Evolutionary conservation across 2,797 vertebrate genomes (phyloP).

Genomic region (Argyrosomus regius): DNA sequence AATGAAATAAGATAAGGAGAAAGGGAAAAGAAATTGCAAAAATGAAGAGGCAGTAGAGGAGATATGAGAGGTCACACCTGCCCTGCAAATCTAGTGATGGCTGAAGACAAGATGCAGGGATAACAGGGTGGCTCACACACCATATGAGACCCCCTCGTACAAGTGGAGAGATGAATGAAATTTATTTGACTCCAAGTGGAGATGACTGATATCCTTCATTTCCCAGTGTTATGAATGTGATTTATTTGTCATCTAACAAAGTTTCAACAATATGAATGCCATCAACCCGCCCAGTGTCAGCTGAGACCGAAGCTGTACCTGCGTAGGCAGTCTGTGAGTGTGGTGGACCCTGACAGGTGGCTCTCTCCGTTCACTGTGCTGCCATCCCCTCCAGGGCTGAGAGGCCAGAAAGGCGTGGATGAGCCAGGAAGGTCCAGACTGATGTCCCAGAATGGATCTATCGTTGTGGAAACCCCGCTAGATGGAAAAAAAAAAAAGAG

Average conservation of each 20-base stretch:
- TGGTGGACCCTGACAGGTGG: conserved; percentile 94
- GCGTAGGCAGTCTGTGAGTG: conserved; percentile 97
- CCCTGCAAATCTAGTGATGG: conserved; percentile 59
- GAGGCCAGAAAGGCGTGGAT: conserved; percentile 97
- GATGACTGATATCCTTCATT: conserved; percentile 13
- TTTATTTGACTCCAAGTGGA: conserved; percentile 30
- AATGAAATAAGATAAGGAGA: conserved; percentile 68
- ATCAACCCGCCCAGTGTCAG: neutral
- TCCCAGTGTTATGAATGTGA: neutral
- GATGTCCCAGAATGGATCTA: conserved; percentile 99
- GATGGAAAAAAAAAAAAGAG: neutral
- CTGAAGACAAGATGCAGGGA: conserved; percentile 61
- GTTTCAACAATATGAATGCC: conserved; percentile 4
- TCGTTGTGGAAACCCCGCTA: conserved; percentile 98
- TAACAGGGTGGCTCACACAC: conserved; percentile 45
- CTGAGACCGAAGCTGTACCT: conserved; percentile 82
- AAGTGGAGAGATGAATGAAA: conserved; percentile 36
- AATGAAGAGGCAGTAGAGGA: conserved; percentile 62
- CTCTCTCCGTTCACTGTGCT: conserved; percentile 96
- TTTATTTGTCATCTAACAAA: conserved; percentile 1
- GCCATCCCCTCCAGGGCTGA: conserved; percentile 95
- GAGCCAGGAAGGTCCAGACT: conserved; percentile 97
- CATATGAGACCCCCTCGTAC: conserved; percentile 42
- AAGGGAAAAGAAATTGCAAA: conserved; percentile 63
- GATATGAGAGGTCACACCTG: conserved; percentile 72